These are phyloP conservation scores for Pteronura brasiliensis DNA, from an alignment of 2,113 vertebrate species.

Conservation along the genomic window DNA sequence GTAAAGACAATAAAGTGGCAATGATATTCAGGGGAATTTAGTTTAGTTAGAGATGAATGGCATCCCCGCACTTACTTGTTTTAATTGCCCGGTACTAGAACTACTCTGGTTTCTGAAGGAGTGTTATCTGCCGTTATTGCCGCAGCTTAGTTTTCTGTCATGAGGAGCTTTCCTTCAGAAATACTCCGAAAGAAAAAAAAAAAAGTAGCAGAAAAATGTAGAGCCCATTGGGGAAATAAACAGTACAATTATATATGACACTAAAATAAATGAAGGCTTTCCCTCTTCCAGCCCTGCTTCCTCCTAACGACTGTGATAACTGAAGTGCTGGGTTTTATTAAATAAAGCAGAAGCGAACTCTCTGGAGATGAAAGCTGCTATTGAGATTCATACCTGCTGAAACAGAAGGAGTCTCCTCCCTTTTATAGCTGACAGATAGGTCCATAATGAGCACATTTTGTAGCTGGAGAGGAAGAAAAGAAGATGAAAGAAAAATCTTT, in stretches of 20 bases:
- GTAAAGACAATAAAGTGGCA: neutral
- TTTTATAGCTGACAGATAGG: conserved; percentile 11
- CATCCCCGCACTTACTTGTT: neutral
- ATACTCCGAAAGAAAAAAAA: conserved; percentile 40
- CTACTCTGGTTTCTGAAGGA: conserved; percentile 34
- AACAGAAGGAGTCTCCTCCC: conserved; percentile 14
- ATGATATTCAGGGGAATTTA: neutral
- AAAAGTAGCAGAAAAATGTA: conserved; percentile 17
- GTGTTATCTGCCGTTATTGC: neutral
- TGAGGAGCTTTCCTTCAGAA: conserved; percentile 46
- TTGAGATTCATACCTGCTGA: conserved; percentile 41
- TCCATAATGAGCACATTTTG: conserved; percentile 44
- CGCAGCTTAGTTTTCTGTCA: conserved; percentile 26
- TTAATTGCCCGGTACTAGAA: neutral
- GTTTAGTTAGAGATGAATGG: conserved; percentile 21
- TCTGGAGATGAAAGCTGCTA: conserved; percentile 41
- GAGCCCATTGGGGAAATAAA: conserved; percentile 59
- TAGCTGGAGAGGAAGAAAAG: conserved; percentile 59
- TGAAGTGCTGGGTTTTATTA: conserved; percentile 69
- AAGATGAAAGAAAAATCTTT: conserved; percentile 65
- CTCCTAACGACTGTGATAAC: conserved; percentile 32
- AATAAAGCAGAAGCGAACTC: conserved; percentile 38
- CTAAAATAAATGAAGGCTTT: conserved; percentile 61
- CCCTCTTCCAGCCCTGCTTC: conserved; percentile 38
- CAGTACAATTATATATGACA: conserved; percentile 61